Base-by-base conservation (phyloP, 2,888 invertebrate genomes). In the Caenorhabditis sp. region DNA sequence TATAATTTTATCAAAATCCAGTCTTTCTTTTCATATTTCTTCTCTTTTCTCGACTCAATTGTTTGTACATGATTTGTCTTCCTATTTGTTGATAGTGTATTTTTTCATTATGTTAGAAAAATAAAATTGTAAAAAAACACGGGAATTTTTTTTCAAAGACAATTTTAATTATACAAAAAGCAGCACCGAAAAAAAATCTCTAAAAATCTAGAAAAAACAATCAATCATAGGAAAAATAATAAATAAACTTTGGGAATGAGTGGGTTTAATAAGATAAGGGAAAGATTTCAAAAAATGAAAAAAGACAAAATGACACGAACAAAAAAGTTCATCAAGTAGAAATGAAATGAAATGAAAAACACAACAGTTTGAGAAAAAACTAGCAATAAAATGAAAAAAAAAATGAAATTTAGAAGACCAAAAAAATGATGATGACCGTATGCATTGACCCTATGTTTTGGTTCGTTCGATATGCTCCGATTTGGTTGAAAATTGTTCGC, bases 361-460 rank as follows among this genome's bases (percentile, higher is more conserved):
- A 50, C 17, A 31, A 4, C 31, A 31, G n/a, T n/a, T n/a, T 10
- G 5, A 36, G 36, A 36, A 36, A 10, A 36, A 36, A 36, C 10
- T 36, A 36, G 5, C 7, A 36, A 8, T 36, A 8, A 8, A 5
- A 10, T 36, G 36, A 10, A 36, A 36, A 36, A 36, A 36, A 8
- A 10, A 36, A 10, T n/a, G 10, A 50, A 4, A 50, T 50, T 50
- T 50, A 50, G 20, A 50, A n/a, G n/a, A n/a, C n/a, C n/a, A n/a
- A n/a, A n/a, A 53, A 53, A 53, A 53, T 49, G 49, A 59, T 58
- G 38, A 31, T 70, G 71, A 72, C 72, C 63, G 64, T 67, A 72
- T 20, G 52, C 21, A 49, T 23, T 53, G 58, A 67, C 67, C 62
- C 58, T 50, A 58, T 49, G 58, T 43, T 10, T 61, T 56, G 26